Base-by-base conservation (phyloP, 2,113 vertebrate genomes). In the Verasper variegatus region DNA sequence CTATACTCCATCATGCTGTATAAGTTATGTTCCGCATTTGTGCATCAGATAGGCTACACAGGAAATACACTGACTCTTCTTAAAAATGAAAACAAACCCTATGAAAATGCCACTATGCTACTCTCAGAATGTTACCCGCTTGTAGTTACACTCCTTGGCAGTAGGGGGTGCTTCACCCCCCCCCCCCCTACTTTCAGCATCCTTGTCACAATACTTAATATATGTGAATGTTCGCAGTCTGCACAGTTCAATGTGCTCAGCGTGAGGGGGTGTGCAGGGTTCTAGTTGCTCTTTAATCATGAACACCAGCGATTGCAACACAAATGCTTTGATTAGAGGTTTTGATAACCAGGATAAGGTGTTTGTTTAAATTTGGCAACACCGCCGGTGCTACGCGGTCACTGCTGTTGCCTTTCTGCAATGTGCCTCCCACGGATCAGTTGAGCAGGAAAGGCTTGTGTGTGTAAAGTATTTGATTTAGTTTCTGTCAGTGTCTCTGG, bases 311-410 rank as follows among this genome's bases (percentile, higher is more conserved):
- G 27, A 71, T 75, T 81, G 51, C 35, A 72, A 31, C 63, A 82
- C 47, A 54, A 73, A 68, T 24, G 61, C 72, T 61, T 67, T 52
- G 31, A 54, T 74, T 58, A 67, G 78, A 73, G 8, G 20, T 1
- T 75, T 76, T 66, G 80, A 79, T 89, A 64, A 14, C 63, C 54
- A 74, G 45, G 71, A 81, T 83, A 79, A 68, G 61, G 27, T 79
- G 57, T 80, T 79, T 68, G 63, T 66, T 61, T 31, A 31, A 63
- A 35, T 74, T 72, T 84, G 79, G 81, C 59, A 40, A 62, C 61
- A 23, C 14, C 20, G 10, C 35, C 11, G 21, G 31, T 31, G 31
- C 31, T 21, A 2, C 4, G 9, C 24, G 47, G 51, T 60, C 65
- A 68, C 61, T 56, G 45, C 67, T 52, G 62, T 68, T 61, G 20